Percentiles rank a stretch among this genome's conserved stretches.
These are phyloP conservation scores for Phodopus roborovskii DNA, from an alignment of 2,113 vertebrate species.

Conservation along the genomic window DNA sequence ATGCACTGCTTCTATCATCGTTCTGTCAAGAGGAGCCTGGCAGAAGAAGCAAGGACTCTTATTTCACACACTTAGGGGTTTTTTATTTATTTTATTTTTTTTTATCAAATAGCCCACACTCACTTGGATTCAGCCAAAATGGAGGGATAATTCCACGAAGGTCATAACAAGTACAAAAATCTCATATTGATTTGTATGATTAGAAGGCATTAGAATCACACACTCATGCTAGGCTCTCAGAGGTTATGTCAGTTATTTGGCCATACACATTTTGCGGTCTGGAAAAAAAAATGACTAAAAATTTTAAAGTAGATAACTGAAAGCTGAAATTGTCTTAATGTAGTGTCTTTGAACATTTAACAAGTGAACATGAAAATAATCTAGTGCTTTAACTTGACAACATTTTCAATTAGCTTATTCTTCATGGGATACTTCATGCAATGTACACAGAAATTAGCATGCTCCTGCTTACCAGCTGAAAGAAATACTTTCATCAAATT, in stretches of 20 bases:
- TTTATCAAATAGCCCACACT: constrained; percentile 97
- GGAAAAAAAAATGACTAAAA: constrained; percentile 75
- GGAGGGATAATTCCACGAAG: constrained; percentile 98
- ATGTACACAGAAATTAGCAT: constrained; percentile 8
- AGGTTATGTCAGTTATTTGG: constrained; percentile 87
- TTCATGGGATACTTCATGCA: background rate
- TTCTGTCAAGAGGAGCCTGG: constrained; percentile 98
- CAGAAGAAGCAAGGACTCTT: constrained; percentile 96
- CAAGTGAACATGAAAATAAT: constrained; percentile 70
- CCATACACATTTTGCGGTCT: constrained; percentile 82
- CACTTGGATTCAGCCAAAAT: constrained; percentile 96
- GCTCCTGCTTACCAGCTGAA: background rate
- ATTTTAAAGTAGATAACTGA: constrained; percentile 60
- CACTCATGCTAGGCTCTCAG: constrained; percentile 84
- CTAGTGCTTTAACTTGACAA: constrained; percentile 46
- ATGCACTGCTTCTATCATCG: constrained; percentile 99
- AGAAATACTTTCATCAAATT: constrained; percentile 53
- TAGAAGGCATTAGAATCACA: constrained; percentile 92
- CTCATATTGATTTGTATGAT: constrained; percentile 95
- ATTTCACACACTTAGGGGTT: constrained; percentile 99
- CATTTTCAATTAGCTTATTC: constrained; percentile 68
- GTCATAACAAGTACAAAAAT: constrained; percentile 95
- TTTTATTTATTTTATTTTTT: constrained; percentile 71
- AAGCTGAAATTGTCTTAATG: constrained; percentile 60
- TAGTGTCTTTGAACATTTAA: constrained; percentile 57